phyloP scores from a whole-genome alignment of 2,797 vertebrate species.

The Xiphorhynchus erythropygius region DNA sequence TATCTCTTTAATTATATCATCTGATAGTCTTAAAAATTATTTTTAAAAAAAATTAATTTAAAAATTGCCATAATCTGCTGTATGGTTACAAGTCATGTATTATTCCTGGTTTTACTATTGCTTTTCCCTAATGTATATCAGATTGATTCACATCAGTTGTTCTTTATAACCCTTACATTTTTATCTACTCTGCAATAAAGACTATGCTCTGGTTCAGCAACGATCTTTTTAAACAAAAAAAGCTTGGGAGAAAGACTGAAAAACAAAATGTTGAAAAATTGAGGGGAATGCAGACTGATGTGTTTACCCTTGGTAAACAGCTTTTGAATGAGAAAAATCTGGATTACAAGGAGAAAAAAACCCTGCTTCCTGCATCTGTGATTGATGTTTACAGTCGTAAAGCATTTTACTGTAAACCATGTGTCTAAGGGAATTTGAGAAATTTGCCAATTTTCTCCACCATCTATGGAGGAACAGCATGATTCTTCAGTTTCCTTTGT shows the following conservation, averaged over 20 bases:
- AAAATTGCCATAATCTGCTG: background rate
- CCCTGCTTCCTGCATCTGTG: background rate
- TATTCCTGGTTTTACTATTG: background rate
- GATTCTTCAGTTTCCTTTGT: background rate
- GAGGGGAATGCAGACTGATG: background rate
- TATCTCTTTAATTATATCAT: too few species aligned
- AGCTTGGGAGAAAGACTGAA: background rate
- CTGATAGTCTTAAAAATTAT: background rate
- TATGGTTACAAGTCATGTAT: background rate
- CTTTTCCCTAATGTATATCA: background rate
- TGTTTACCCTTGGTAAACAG: slow-evolving; percentile 10
- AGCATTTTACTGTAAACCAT: background rate
- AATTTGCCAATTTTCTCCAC: slow-evolving; percentile 18
- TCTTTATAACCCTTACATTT: background rate
- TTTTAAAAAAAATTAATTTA: background rate
- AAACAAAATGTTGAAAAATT: background rate
- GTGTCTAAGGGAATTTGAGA: slow-evolving; percentile 32
- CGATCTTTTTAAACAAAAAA: background rate
- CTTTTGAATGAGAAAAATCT: slow-evolving; percentile 58
- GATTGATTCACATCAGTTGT: background rate
- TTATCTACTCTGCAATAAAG: background rate
- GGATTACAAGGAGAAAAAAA: background rate
- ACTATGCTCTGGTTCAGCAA: background rate
- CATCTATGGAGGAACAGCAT: background rate
- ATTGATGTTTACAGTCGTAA: slow-evolving; percentile 49